A percentile compares a stretch with the other conserved stretches of the same genome.
Conservation (phyloP, 1,140 invertebrate genomes). For the Cyrtorhinus lividipennis region DNA sequence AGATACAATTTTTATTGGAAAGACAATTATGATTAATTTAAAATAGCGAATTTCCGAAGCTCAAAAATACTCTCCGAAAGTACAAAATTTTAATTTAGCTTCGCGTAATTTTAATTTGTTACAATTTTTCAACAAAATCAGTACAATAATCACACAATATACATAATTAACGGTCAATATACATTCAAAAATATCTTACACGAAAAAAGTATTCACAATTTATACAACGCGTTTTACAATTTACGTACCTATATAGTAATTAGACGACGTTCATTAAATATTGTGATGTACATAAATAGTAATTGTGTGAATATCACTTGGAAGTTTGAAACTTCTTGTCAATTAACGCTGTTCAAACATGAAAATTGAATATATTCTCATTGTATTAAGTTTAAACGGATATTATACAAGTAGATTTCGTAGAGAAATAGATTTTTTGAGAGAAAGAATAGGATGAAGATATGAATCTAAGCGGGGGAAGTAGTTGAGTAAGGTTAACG, state of each 20-base stretch:
- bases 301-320: background rate
- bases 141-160: background rate
- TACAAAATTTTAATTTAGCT: background rate
- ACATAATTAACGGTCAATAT: background rate
- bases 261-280: background rate
- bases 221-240: background rate
- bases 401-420: too few relatives aligned
- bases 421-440: too few relatives aligned
- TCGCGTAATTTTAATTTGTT: background rate
- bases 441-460: background rate
- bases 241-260: background rate
- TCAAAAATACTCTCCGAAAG: background rate
- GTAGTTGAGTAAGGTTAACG: too few relatives aligned
- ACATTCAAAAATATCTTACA: background rate
- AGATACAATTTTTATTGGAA: background rate
- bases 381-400: too few relatives aligned
- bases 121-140: background rate
- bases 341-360: too few relatives aligned
- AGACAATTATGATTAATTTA: background rate
- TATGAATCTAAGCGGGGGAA: too few relatives aligned
- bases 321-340: background rate
- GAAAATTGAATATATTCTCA: too few relatives aligned
- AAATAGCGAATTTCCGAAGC: background rate
- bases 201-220: background rate
- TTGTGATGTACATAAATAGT: background rate